Base-by-base conservation (phyloP, 2,797 vertebrate genomes). In the Acrossocheilus fasciatus region DNA sequence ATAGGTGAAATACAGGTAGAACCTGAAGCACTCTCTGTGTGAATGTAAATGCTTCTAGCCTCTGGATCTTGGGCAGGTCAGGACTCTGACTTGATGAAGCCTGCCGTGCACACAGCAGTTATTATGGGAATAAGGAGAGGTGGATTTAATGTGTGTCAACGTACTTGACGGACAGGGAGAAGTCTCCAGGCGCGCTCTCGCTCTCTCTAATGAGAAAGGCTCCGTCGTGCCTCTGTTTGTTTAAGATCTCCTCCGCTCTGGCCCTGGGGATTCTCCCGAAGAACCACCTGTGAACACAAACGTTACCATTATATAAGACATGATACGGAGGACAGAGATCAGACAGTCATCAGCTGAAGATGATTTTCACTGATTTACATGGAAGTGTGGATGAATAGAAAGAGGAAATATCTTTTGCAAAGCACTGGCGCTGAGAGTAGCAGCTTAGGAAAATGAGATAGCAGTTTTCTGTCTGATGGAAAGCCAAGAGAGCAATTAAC, bases 181-280 rank as follows among this genome's bases (percentile, higher is more conserved):
- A 99, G 92, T 99, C 98, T 72, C 98, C 98, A 0, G 98, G 98
- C 47, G 98, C 98, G 2, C 98, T 99, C 95, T 99, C 98, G 9
- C 98, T 99, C 95, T 99, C 98, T 89, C 98, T 95, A 92, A 99
- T 99, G 82, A 99, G 98, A 92, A 99, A 99, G 88, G 98, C 98
- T 86, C 98, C 98, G 1, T 99, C 98, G 0, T 98, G 98, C 95
- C 98, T 96, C 96, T 99, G 98, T 96, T 99, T 99, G 94, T 98
- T 98, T 78, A 99, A 94, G 96, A 99, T 97, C 94, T 99, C 98
- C 94, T 99, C 98, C 89, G 98, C 98, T 94, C 98, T 98, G 15
- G 97, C 98, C 90, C 98, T 96, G 57, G 98, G 98, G 92, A 99
- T 99, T 96, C 99, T 99, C 88, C 98, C 98, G 81, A 98, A 99